Conservation (phyloP, 2,113 vertebrate genomes). For the Chionodraco myersi region DNA sequence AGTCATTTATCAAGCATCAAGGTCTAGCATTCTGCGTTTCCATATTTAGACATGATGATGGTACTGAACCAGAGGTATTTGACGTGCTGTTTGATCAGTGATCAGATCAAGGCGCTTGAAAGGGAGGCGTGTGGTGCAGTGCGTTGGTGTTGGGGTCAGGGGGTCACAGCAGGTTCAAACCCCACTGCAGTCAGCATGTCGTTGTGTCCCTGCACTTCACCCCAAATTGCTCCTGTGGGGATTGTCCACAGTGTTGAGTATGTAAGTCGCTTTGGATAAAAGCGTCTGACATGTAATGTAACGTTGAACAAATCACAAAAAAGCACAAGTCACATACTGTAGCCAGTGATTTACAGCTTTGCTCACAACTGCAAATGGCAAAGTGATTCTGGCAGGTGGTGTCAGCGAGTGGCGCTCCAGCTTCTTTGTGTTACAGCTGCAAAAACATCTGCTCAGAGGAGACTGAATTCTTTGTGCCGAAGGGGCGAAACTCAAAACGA, state of each 20-base stretch:
- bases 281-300: too few relatives aligned
- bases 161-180: too few relatives aligned
- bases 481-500: not conserved
- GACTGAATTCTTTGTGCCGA: not conserved
- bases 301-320: not conserved
- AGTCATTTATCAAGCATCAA: not conserved
- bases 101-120: not conserved
- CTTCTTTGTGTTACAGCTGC: slow-evolving; percentile 16
- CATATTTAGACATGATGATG: not conserved
- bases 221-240: too few relatives aligned
- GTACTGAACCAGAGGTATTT: not conserved
- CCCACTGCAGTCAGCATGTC: too few relatives aligned
- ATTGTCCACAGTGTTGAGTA: too few relatives aligned
- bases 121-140: too few relatives aligned
- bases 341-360: not conserved
- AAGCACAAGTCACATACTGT: not conserved
- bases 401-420: not conserved
- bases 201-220: too few relatives aligned
- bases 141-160: too few relatives aligned
- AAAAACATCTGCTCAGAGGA: slow-evolving; percentile 21
- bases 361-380: slow-evolving; percentile 9
- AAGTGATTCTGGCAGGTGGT: slow-evolving; percentile 1
- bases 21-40: not conserved
- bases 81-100: not conserved
- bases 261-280: too few relatives aligned